Base-by-base conservation (phyloP, 2,113 vertebrate genomes). In the Corythornis madagascariensis region DNA sequence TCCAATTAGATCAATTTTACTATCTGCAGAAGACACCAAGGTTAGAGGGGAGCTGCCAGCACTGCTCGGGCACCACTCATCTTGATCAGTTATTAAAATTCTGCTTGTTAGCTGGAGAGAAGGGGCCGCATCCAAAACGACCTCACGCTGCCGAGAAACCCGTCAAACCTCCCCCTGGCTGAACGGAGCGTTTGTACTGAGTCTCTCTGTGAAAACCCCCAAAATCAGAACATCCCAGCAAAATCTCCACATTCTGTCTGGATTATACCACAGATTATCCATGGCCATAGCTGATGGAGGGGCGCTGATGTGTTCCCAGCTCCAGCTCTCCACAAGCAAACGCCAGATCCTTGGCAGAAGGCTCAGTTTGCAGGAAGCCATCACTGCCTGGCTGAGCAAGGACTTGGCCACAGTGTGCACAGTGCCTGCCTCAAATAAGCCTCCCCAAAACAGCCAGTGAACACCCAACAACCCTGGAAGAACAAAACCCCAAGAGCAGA, bases 1-100 rank as follows among this genome's bases (percentile, higher is more conserved):
- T 69, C 48, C 87, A 94, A 93, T 92, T 93, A 96, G 76, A 88
- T 80, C 60, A 69, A 71, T 86, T 96, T 81, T 74, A 22, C 53
- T 45, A 29, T 67, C 87, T 86, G 69, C 53, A 88, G 90, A 80
- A 93, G 85, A 72, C 4, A 5, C 48, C 31, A 8, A 78, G 87
- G 85, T 93, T 92, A 89, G 85, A 80, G 79, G 91, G 72, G 29
- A 80, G 47, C 94, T 94, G 87, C 72, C 89, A 92, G 87, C 60
- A 17, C 78, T 74, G 84, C 94, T 88, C 0, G 2, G 91, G 87
- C 87, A 86, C 79, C 43, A 74, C 56, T 96, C 84, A 53, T 81
- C 82, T 70, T 66, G 72, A 81, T 83, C 4, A 0, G 52, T 71
- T 86, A 92, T 88, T 92, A 83, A 91, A 96, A 87, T 92, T 59